These are phyloP conservation scores for Eledone cirrhosa DNA, from an alignment of 2,888 invertebrate genomes.

Conservation along the genomic window DNA sequence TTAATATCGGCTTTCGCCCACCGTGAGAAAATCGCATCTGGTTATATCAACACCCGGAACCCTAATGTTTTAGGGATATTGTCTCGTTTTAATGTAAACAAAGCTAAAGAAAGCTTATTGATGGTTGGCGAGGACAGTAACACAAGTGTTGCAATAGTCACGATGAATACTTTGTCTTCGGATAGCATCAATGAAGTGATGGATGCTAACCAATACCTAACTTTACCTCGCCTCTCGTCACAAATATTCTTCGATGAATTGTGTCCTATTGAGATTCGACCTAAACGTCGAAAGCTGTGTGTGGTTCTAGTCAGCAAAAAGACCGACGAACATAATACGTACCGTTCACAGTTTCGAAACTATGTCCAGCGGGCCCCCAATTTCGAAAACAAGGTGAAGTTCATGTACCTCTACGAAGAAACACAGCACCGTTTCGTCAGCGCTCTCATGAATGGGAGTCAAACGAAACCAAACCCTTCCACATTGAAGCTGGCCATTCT, in stretches of 20 bases:
- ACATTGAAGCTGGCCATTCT: conserved; percentile 76
- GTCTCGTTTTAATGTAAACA: conserved; percentile 75
- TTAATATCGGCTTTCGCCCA: conserved; percentile 88
- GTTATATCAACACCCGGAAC: conserved; percentile 67
- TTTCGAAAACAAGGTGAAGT: conserved; percentile 75
- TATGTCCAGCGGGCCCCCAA: conserved; percentile 70
- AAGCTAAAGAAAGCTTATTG: conserved; percentile 76
- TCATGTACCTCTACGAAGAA: conserved; percentile 86
- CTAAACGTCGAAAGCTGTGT: conserved; percentile 71
- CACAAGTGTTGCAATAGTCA: conserved; percentile 60
- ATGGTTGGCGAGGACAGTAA: conserved; percentile 87
- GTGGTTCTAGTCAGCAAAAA: conserved; percentile 79
- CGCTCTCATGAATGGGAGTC: conserved; percentile 72
- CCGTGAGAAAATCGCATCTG: conserved; percentile 85
- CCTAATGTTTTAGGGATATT: conserved; percentile 60
- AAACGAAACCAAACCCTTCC: conserved; percentile 41
- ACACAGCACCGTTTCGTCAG: conserved; percentile 84
- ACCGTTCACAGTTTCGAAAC: conserved; percentile 77
- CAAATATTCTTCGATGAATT: conserved; percentile 84
- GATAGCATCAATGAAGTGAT: conserved; percentile 88
- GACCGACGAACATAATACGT: conserved; percentile 71
- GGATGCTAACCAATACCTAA: conserved; percentile 86
- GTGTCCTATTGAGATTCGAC: conserved; percentile 76
- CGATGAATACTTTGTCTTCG: conserved; percentile 75
- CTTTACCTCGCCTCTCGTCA: conserved; percentile 89